A percentile compares a stretch with the other conserved stretches of the same genome.
These are phyloP conservation scores for Furnarius figulus DNA, from an alignment of 2,113 vertebrate genomes.

Conservation along the genomic window DNA sequence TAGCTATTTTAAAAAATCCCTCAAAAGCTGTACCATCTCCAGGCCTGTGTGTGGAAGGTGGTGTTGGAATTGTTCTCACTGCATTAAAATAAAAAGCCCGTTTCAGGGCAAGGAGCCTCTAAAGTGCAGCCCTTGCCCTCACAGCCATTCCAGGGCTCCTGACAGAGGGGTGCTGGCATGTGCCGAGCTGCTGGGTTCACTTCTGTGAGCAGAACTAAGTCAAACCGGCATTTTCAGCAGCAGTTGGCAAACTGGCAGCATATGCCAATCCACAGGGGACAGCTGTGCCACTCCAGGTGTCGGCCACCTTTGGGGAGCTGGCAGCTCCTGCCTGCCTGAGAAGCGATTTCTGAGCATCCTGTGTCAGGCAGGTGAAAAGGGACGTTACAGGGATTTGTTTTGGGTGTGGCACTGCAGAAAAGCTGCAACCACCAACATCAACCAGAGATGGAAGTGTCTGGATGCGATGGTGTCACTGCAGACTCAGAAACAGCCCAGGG, in stretches of 20 bases:
- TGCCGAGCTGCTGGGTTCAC: neutral
- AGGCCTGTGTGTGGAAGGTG: neutral
- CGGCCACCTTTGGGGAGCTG: neutral
- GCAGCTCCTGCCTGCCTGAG: neutral
- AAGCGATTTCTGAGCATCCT: neutral
- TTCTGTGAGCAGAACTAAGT: neutral
- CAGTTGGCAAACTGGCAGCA: neutral
- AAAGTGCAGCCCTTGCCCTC: neutral
- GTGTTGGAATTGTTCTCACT: neutral
- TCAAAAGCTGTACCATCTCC: neutral
- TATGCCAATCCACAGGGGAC: neutral
- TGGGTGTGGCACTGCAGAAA: neutral
- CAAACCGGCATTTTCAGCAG: neutral
- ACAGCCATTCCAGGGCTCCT: neutral
- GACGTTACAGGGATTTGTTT: neutral
- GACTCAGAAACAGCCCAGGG: neutral
- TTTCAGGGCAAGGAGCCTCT: neutral
- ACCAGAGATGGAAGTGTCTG: neutral
- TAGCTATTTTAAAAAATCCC: neutral
- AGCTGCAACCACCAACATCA: neutral
- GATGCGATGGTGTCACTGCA: neutral
- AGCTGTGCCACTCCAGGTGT: neutral
- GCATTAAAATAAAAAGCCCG: neutral
- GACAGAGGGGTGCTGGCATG: neutral
- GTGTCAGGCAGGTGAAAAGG: neutral